These are phyloP conservation scores for Chelonoidis abingdonii DNA, from an alignment of 2,113 vertebrate species.

Conservation along the genomic window DNA sequence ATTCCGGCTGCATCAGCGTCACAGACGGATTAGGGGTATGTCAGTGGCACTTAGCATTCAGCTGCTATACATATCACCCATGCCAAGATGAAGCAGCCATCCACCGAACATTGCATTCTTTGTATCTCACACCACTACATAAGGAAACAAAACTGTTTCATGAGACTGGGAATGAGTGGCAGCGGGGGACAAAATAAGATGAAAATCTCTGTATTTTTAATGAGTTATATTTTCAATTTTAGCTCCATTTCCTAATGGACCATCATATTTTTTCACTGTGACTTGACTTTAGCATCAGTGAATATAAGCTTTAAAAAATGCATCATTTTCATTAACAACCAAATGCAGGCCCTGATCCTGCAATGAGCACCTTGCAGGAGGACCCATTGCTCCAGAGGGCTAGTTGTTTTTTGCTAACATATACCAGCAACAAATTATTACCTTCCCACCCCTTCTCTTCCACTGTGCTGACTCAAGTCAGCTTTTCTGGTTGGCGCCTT, in stretches of 20 bases:
- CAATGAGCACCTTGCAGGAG: neutral
- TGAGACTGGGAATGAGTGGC: neutral
- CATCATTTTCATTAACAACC: neutral
- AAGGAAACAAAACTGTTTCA: neutral
- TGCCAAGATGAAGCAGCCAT: slow-evolving; percentile 31
- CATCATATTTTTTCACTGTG: neutral
- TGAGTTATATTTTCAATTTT: neutral
- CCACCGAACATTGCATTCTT: neutral
- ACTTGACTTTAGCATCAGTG: neutral
- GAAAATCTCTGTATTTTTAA: neutral
- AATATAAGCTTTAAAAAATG: neutral
- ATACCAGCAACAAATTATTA: neutral
- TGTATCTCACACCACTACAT: neutral
- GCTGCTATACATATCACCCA: slow-evolving; percentile 7
- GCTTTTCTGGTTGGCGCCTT: neutral
- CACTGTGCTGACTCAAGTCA: neutral
- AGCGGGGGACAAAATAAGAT: neutral
- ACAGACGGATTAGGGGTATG: slow-evolving; percentile 68
- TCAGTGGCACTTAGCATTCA: slow-evolving; percentile 21
- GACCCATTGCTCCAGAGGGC: neutral
- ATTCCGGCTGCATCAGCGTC: slow-evolving; percentile 20
- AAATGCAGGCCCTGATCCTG: neutral
- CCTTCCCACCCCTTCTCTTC: neutral
- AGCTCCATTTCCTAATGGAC: neutral
- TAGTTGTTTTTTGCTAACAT: neutral